Evolutionary conservation across 1,140 invertebrate species (phyloP).

Genomic region (Neodiprion fabricii): DNA sequence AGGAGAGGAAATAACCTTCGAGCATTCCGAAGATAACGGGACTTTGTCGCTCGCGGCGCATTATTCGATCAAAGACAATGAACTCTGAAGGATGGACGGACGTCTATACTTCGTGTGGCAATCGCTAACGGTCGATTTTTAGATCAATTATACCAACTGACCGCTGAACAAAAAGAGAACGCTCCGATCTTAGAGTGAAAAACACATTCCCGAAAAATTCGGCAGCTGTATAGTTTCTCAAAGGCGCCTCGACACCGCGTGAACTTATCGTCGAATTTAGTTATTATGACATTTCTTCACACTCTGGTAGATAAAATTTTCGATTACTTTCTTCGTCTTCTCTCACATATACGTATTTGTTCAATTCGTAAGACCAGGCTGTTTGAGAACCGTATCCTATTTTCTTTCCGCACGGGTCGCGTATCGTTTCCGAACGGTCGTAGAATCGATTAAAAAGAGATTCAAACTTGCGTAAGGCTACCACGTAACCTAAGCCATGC

Average conservation of each 20-base stretch:
- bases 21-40: neutral
- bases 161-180: no score
- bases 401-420: neutral
- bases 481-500: conserved; percentile 23
- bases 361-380: neutral
- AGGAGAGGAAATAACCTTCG: neutral
- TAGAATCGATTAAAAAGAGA: conserved; percentile 6
- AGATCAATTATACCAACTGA: neutral
- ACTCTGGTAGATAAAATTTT: no score
- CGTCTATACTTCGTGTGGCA: neutral
- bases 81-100: neutral
- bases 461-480: neutral
- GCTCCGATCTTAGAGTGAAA: no score
- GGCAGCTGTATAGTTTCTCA: no score
- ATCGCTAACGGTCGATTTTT: neutral
- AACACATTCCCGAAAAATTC: no score
- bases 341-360: no score
- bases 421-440: conserved; percentile 1
- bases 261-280: no score
- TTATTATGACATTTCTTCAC: no score
- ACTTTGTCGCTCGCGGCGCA: neutral
- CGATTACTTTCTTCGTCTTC: no score
- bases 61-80: conserved; percentile 5
- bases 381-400: neutral
- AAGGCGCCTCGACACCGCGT: no score